Evolutionary conservation across 2,113 vertebrate species (phyloP), one percentile per base, ranked within the genome.

Genomic region (Suncus etruscus): DNA sequence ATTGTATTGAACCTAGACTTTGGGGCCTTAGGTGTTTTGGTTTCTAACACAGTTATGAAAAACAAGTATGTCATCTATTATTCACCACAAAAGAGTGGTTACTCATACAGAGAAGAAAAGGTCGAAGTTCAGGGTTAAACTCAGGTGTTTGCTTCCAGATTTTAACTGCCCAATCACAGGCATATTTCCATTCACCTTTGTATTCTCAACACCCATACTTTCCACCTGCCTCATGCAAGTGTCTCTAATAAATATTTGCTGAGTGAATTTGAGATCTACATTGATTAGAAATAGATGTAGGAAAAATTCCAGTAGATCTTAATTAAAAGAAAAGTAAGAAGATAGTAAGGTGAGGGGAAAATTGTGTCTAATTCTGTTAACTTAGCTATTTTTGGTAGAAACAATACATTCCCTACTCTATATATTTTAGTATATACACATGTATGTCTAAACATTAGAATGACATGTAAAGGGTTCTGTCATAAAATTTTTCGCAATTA

Each of bases 401-500:
- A 31, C 65, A 77, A 78, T 76, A 31, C 15, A 76, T 78, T 86
- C 84, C 18, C 24, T 48, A 47, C 27, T 79, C 39, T 2, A 6
- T 47, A 8, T 76, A 78, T 95, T 81, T 87, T 89, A 83, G 69
- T 25, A 50, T 4, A 39, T 27, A 2, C 51, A 24, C 50, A 39
- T 73, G 6, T 68, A 16, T 32, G n/a, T 79, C 80, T 75, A 79
- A 92, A 81, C 65, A n/a, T 61, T 50, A 39, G 9, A 87, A 29
- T 6, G 25, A 22, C 24, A 31, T 51, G 15, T 61, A 80, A 87
- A 78, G n/a, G 78, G 51, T 6, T 39, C 31, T 54, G 81, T 0
- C 63, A 48, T 84, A 91, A 93, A 70, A 27, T 87, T 75, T n/a
- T 91, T 92, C n/a, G 22, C 96, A 95, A 92, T 93, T 95, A 95